A percentile compares a stretch with the other conserved stretches of the same genome.
phyloP scores from a whole-genome alignment of 2,113 vertebrate species.

The Genyomyrus donnyi region DNA sequence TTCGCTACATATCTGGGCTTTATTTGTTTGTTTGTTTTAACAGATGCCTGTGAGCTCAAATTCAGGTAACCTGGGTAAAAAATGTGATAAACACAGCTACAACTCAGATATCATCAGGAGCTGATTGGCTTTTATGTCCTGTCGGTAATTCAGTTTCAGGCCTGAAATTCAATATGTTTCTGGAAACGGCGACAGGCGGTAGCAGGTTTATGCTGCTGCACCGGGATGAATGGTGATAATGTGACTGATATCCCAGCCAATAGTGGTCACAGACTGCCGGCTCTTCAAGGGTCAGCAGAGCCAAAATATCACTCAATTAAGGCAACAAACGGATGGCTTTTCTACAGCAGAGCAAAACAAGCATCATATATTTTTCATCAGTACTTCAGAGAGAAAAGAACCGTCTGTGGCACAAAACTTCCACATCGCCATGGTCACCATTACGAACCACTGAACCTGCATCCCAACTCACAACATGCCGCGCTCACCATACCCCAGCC shows the following conservation, averaged over 20 bases:
- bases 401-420: not conserved
- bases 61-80: not conserved
- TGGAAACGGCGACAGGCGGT: slow-evolving; percentile 32
- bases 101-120: slow-evolving; percentile 10
- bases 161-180: slow-evolving; percentile 43
- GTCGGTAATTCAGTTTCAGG: slow-evolving; percentile 34
- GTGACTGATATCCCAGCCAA: slow-evolving; percentile 8
- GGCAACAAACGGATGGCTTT: slow-evolving; percentile 39
- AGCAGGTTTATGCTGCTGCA: not conserved
- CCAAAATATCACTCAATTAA: slow-evolving; percentile 41
- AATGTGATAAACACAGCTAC: not conserved
- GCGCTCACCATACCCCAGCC: not conserved
- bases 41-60: not conserved
- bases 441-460: not conserved
- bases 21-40: not conserved
- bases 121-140: slow-evolving; percentile 28
- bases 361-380: slow-evolving; percentile 31
- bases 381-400: not conserved
- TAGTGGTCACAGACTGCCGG: slow-evolving; percentile 28
- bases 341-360: slow-evolving; percentile 31
- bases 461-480: not conserved
- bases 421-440: not conserved
- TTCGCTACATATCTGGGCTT: not conserved
- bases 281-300: slow-evolving; percentile 41
- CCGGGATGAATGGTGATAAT: slow-evolving; percentile 20